Percentiles rank a stretch among this genome's conserved stretches.
Evolutionary conservation across 2,888 invertebrate genomes (phyloP).

Genomic region (Peribatodes rhomboidaria): DNA sequence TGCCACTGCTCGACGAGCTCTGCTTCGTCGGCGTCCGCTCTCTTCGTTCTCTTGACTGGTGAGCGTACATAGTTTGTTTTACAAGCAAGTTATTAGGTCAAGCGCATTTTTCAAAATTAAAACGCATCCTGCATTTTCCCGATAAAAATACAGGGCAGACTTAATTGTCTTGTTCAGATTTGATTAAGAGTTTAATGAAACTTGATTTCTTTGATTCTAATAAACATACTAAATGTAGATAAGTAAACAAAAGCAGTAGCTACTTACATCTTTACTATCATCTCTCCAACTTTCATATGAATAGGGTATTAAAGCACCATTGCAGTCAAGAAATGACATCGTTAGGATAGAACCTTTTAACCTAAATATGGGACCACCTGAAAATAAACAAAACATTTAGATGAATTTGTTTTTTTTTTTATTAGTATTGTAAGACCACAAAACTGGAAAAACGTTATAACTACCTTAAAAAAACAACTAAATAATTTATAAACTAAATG

Average conservation of each 20-base stretch:
- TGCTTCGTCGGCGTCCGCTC: conserved; percentile 89
- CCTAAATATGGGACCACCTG: conserved; percentile 98
- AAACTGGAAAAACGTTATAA: too few species aligned
- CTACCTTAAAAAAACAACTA: too few species aligned
- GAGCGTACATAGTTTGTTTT: not conserved
- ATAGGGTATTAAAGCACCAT: conserved; percentile 96
- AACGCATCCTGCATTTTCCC: not conserved
- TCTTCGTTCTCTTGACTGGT: conserved; percentile 74
- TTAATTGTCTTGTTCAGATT: too few species aligned
- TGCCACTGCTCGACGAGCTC: conserved; percentile 84
- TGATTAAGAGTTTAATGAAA: too few species aligned
- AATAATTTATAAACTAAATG: too few species aligned
- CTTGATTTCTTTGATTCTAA: not conserved
- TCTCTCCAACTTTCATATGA: conserved; percentile 97
- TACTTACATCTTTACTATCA: conserved; percentile 90
- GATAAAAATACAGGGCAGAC: too few species aligned
- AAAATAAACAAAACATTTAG: conserved; percentile 49
- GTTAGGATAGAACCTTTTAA: conserved; percentile 97
- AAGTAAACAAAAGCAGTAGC: too few species aligned
- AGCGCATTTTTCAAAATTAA: not conserved
- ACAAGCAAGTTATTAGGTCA: not conserved
- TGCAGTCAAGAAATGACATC: conserved; percentile 98
- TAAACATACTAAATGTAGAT: not conserved
- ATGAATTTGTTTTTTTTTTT: too few species aligned
- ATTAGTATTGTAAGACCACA: too few species aligned